Evolutionary conservation across 2,797 vertebrate genomes (phyloP).

Genomic region (Toxotes lorentzi): DNA sequence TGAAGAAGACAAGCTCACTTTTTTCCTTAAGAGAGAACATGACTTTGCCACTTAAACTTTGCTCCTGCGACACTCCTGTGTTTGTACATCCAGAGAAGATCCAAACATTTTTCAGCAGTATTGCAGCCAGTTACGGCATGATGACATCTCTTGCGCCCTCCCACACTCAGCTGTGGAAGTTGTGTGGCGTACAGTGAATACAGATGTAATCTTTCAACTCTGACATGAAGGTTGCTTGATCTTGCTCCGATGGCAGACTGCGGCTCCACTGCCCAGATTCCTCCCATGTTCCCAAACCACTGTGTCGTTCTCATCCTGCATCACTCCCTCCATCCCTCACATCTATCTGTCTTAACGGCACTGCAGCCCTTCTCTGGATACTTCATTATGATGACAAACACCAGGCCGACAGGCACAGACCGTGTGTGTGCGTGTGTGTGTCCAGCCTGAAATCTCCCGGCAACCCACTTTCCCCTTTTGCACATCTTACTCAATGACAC

Average conservation of each 20-base stretch:
- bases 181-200: slow-evolving; percentile 47
- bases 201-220: slow-evolving; percentile 66
- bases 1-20: neutral
- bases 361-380: slow-evolving; percentile 55
- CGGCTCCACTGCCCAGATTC: slow-evolving; percentile 18
- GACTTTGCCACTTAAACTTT: neutral
- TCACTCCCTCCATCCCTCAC: slow-evolving; percentile 53
- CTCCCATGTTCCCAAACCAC: slow-evolving; percentile 38
- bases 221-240: slow-evolving; percentile 52
- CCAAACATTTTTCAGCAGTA: slow-evolving; percentile 9
- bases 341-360: slow-evolving; percentile 60
- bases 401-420: slow-evolving; percentile 30
- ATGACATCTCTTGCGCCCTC: slow-evolving; percentile 33
- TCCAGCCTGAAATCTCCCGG: slow-evolving; percentile 37
- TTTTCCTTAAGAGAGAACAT: neutral
- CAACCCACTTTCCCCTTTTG: slow-evolving; percentile 37
- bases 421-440: slow-evolving; percentile 19
- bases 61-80: neutral
- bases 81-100: slow-evolving; percentile 2
- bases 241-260: slow-evolving; percentile 28
- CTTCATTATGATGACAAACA: slow-evolving; percentile 73
- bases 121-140: slow-evolving; percentile 31
- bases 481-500: slow-evolving; percentile 4
- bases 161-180: slow-evolving; percentile 18
- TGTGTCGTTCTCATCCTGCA: slow-evolving; percentile 34